Percentiles rank a stretch among this genome's conserved stretches.
Evolutionary conservation across 2,113 vertebrate genomes (phyloP).

Genomic region (Maccullochella peelii): DNA sequence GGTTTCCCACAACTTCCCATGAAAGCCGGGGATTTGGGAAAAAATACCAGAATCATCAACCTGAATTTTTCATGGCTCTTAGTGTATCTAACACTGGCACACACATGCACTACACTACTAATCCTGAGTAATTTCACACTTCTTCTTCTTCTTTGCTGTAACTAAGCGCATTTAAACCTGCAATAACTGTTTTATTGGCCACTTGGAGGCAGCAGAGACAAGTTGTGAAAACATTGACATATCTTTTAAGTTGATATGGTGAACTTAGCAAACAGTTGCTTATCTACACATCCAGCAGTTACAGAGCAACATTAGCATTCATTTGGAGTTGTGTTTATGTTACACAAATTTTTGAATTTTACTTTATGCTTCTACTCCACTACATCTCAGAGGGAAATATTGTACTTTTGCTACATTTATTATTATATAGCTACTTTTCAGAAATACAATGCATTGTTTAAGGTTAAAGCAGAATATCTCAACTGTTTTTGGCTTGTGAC

Average conservation of each 20-base stretch:
- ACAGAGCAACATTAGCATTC: not conserved
- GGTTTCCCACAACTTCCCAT: constrained; percentile 8
- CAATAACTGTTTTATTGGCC: not conserved
- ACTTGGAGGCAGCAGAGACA: not conserved
- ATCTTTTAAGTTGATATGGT: not conserved
- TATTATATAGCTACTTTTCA: no score
- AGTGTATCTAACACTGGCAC: not conserved
- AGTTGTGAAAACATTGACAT: not conserved
- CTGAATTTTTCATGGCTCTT: constrained; percentile 11
- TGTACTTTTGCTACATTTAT: no score
- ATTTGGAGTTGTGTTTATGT: no score
- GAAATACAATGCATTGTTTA: not conserved
- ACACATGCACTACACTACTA: not conserved
- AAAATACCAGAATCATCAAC: not conserved
- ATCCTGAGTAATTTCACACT: not conserved
- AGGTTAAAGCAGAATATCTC: not conserved
- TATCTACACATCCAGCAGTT: not conserved
- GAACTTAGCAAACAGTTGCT: not conserved
- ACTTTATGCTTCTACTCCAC: no score
- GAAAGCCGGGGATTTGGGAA: constrained; percentile 6
- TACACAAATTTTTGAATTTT: no score
- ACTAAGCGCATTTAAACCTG: not conserved
- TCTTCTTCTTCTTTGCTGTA: not conserved
- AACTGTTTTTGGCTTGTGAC: not conserved
- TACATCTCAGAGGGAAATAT: no score